Evolutionary conservation across 2,113 vertebrate species (phyloP), one percentile per base, ranked within the genome.

Genomic region (Scomber colias): DNA sequence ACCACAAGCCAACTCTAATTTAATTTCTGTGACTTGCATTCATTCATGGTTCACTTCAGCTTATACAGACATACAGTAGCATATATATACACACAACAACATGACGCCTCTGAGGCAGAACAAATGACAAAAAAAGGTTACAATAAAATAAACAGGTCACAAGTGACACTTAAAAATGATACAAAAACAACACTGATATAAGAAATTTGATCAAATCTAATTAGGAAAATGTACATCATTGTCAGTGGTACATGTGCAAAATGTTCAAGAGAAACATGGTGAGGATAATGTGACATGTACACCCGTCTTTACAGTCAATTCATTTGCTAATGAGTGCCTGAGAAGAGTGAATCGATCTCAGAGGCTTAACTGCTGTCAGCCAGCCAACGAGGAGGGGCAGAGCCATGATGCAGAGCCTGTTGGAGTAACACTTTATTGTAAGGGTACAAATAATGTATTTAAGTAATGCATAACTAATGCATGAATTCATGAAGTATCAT

Each of bases 331-430:
- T n/a, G 51, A 76, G 57, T 54, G 67, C 78, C 71, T n/a, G 0
- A 69, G 62, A 59, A 54, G 68, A 31, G 14, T 10, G 51, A 79
- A 92, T 92, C 87, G 35, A 91, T 90, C 83, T 85, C 68, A 0
- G n/a, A 49, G 67, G 57, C n/a, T 71, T 75, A 5, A 14, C 78
- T 48, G 55, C 67, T 40, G 50, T 79, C 76, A 67, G 67, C 65
- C 55, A 31, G 78, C 53, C 4, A 56, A 62, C 10, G 62, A 54
- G 19, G 48, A 71, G 50, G 70, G 60, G 55, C 21, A 4, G 45
- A 45, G 62, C 71, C 24, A 5, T 1, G n/a, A 14, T 0, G 51
- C 0, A 0, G 40, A 24, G 27, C 10, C 1, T 2, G 3, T 56
- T 27, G 2, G 24, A 2, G 24, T 27, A 27, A 27, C 24, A 27